These are phyloP conservation scores for Xanthorhoe designata DNA, from an alignment of 2,888 invertebrate species.

Conservation along the genomic window DNA sequence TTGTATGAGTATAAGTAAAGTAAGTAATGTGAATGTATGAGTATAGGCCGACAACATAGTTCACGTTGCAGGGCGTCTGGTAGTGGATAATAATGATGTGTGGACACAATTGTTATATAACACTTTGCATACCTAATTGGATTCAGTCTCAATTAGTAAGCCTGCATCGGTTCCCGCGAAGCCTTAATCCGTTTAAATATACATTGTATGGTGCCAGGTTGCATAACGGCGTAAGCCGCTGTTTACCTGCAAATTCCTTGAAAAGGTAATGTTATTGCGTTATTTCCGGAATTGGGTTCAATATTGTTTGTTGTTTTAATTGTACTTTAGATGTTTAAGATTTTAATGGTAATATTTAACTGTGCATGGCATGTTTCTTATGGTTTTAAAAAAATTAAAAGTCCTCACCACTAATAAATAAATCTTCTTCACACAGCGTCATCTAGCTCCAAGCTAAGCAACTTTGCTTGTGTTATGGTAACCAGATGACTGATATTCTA, in stretches of 20 bases:
- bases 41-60: too few species aligned
- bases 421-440: too few species aligned
- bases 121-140: neutral
- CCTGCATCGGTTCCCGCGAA: constrained; percentile 5
- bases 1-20: too few species aligned
- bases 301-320: constrained; percentile 5
- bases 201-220: constrained; percentile 6
- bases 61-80: too few species aligned
- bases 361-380: too few species aligned
- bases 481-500: too few species aligned
- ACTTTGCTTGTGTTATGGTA: too few species aligned
- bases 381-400: too few species aligned
- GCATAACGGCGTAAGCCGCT: constrained; percentile 1
- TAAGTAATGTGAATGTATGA: too few species aligned
- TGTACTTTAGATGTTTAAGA: neutral
- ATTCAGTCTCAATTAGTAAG: neutral
- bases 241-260: constrained; percentile 14
- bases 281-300: constrained; percentile 15
- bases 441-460: too few species aligned
- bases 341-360: too few species aligned
- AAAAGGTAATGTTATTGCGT: constrained; percentile 21
- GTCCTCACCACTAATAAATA: too few species aligned
- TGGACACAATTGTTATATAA: neutral
- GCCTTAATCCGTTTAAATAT: constrained; percentile 17
- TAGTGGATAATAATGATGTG: neutral